Evolutionary conservation across 2,113 vertebrate genomes (phyloP), one percentile per base, ranked within the genome.

Genomic region (Rhegmatorhina hoffmannsi): DNA sequence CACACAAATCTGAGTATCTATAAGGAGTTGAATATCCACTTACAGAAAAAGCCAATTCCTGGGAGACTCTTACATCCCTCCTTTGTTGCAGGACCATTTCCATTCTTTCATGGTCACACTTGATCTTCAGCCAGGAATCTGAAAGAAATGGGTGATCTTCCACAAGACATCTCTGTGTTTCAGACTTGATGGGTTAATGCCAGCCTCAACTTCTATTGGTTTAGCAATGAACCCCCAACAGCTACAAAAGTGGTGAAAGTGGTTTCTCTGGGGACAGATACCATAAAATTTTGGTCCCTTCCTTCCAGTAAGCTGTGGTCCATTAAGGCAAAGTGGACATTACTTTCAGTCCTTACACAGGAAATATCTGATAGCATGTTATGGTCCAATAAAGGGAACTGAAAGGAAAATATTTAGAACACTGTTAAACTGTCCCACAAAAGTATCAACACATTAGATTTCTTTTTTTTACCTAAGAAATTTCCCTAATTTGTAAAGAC

Each of bases 381-480:
- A 81, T 12, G 17, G 60, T 12, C 58, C 52, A 82, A 3, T 11
- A 19, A 92, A 87, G 79, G 13, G 21, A 92, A 84, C 29, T 77
- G 50, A 89, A 92, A 97, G 28, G 33, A 94, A 94, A 89, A 91
- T 36, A 90, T 66, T 94, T 87, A 78, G 28, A 91, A 89, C 43
- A 40, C 47, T 81, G 31, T 91, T 94, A 95, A 94, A 23, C 10
- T 79, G n/a, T 69, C 80, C 47, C 84, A 91, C 84, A 84, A 79
- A 91, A 91, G 16, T 33, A 60, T 72, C 92, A 92, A 60, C 77
- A 94, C 66, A 49, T 89, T 60, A 82, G 36, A 68, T 46, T 87
- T 85, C 33, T 7, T 47, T 95, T 81, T 83, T 87, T 75, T 18
- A 68, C 64, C 55, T 58, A 56, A 85, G 33, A 53, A 95, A 91